Evolutionary conservation across 1,140 invertebrate genomes (phyloP).

Genomic region (Uloborus diversus): DNA sequence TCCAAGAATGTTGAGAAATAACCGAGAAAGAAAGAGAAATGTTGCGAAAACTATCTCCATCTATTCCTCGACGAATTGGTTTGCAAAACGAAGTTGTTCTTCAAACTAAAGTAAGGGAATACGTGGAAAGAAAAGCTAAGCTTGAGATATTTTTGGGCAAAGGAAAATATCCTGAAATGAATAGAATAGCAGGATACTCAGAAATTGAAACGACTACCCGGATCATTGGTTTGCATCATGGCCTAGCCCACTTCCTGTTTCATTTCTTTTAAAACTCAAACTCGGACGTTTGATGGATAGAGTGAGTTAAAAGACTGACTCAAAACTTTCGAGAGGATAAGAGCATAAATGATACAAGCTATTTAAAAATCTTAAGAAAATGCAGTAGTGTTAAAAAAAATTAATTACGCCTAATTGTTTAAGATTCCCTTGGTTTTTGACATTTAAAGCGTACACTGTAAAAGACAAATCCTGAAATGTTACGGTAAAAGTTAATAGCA

Average conservation of each 20-base stretch:
- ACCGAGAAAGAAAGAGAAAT: too few relatives aligned
- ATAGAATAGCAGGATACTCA: neutral
- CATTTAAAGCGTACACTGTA: too few relatives aligned
- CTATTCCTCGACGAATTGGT: neutral
- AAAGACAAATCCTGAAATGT: too few relatives aligned
- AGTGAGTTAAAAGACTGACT: slow-evolving; percentile 8
- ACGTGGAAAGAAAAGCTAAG: neutral
- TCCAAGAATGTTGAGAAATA: too few relatives aligned
- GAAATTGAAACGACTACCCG: slow-evolving; percentile 32
- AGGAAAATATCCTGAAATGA: slow-evolving; percentile 11
- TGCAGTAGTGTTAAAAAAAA: too few relatives aligned
- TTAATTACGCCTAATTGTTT: too few relatives aligned
- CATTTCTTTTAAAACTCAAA: slow-evolving; percentile 29
- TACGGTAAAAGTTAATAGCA: too few relatives aligned
- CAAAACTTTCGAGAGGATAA: neutral
- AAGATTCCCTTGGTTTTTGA: too few relatives aligned
- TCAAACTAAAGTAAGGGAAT: neutral
- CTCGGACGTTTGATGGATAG: slow-evolving; percentile 48
- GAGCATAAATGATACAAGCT: slow-evolving; percentile 22
- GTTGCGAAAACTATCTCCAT: too few relatives aligned
- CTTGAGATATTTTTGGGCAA: neutral
- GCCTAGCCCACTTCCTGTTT: neutral
- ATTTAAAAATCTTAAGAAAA: neutral
- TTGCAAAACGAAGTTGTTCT: neutral
- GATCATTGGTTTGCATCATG: slow-evolving; percentile 29